Conservation (phyloP, 64 coral and sea anemone genomes). For the Stichodactyla helianthus region DNA sequence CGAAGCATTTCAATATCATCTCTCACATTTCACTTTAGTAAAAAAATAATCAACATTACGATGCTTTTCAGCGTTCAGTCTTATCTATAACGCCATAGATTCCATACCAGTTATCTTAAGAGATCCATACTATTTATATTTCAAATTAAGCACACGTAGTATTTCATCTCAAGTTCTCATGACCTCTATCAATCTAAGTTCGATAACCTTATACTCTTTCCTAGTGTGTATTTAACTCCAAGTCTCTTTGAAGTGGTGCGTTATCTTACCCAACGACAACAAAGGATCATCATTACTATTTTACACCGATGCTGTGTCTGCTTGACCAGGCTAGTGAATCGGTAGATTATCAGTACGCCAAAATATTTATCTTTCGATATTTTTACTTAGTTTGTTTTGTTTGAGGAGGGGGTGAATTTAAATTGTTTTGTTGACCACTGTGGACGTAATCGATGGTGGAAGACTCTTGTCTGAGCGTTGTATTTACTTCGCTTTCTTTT, state of each 20-base stretch:
- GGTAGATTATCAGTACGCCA: neutral
- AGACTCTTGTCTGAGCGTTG: too few species aligned
- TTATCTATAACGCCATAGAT: neutral
- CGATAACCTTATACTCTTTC: neutral
- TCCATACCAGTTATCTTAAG: neutral
- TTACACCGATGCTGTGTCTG: neutral
- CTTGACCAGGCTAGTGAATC: neutral
- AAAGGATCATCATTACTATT: neutral
- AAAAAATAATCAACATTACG: neutral
- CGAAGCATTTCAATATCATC: neutral
- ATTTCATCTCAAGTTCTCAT: neutral
- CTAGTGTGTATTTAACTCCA: neutral
- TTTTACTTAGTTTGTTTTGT: neutral
- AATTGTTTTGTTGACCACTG: neutral
- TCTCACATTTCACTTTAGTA: neutral
- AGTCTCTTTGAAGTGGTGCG: neutral
- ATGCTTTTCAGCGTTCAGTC: neutral
- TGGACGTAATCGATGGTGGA: too few species aligned
- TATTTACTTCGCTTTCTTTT: neutral
- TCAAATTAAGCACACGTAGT: neutral
- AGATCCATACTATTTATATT: neutral
- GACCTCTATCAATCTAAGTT: neutral
- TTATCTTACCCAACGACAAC: neutral
- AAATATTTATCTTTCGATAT: neutral
- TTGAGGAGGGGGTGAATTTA: neutral